These are phyloP conservation scores for Sturmia bella DNA, from an alignment of 2,888 invertebrate genomes.

Conservation along the genomic window DNA sequence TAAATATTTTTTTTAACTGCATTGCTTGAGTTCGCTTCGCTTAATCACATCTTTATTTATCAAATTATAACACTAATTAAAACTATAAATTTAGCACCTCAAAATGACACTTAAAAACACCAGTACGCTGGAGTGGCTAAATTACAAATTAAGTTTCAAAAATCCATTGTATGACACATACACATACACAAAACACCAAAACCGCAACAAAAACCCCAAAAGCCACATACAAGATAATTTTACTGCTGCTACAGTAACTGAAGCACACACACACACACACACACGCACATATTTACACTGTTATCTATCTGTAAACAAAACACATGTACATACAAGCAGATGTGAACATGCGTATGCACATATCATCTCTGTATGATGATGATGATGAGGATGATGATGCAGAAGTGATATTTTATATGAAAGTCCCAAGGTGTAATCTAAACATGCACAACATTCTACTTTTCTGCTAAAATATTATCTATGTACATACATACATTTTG, in stretches of 20 bases:
- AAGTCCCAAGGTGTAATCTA: slow-evolving; percentile 28
- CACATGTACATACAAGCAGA: not conserved
- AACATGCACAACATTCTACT: slow-evolving; percentile 60
- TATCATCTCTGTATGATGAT: not conserved
- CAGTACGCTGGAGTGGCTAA: slow-evolving; percentile 23
- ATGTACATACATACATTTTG: not conserved
- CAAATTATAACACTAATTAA: slow-evolving; percentile 62
- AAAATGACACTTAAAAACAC: slow-evolving; percentile 14
- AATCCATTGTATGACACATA: slow-evolving; percentile 50
- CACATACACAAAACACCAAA: slow-evolving; percentile 40
- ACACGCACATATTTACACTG: not conserved
- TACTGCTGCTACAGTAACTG: slow-evolving; percentile 18
- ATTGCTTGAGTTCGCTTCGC: not conserved
- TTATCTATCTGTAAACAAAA: not conserved
- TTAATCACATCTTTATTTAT: slow-evolving; percentile 22
- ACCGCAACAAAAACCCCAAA: slow-evolving; percentile 41
- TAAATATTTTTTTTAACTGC: not conserved
- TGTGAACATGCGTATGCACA: not conserved
- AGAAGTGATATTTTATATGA: not conserved
- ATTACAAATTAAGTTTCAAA: slow-evolving; percentile 60
- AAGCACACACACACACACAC: not conserved
- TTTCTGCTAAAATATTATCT: slow-evolving; percentile 19
- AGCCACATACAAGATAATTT: slow-evolving; percentile 51
- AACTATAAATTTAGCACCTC: slow-evolving; percentile 47
- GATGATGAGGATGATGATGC: not conserved